Percentiles rank a stretch among this genome's conserved stretches.
phyloP scores from a whole-genome alignment of 1,140 invertebrate genomes.

The Caenorhabditis inopinata region DNA sequence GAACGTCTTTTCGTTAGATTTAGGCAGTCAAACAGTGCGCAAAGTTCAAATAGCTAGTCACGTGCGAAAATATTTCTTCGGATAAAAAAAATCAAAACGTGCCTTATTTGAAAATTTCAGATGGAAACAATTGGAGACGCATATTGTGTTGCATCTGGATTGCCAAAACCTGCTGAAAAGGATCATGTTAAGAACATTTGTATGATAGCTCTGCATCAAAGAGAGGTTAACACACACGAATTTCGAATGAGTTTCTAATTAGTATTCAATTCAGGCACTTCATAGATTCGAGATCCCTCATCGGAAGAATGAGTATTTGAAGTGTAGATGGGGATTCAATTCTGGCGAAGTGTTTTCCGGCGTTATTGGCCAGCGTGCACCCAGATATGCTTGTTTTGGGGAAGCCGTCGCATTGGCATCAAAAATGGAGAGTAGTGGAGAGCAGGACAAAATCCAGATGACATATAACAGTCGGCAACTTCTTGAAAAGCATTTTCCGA shows the following conservation, averaged over 20 bases:
- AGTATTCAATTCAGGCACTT: no score
- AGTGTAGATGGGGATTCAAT: constrained; percentile 52
- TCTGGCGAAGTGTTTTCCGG: constrained; percentile 45
- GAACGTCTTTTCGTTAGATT: no score
- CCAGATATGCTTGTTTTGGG: constrained; percentile 47
- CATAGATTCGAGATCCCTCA: constrained; percentile 48
- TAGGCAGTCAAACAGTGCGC: no score
- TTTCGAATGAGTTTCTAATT: no score
- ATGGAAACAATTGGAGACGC: constrained; percentile 93
- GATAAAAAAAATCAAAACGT: no score
- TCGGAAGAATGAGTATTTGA: constrained; percentile 42
- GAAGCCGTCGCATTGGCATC: constrained; percentile 42
- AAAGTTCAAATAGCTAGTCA: no score
- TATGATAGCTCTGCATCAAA: constrained; percentile 76
- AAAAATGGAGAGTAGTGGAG: constrained; percentile 47
- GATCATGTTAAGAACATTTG: constrained; percentile 79
- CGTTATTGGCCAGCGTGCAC: constrained; percentile 44
- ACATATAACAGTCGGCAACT: constrained; percentile 42
- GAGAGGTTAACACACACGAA: constrained; percentile 26
- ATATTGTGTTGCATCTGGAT: constrained; percentile 89
- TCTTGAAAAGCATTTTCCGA: constrained; percentile 33
- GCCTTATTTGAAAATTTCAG: no score
- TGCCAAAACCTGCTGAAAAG: constrained; percentile 79
- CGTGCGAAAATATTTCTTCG: no score
- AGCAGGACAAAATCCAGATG: constrained; percentile 47